Conservation (phyloP, 1,140 invertebrate genomes). For the Diploscapter pachys region DNA sequence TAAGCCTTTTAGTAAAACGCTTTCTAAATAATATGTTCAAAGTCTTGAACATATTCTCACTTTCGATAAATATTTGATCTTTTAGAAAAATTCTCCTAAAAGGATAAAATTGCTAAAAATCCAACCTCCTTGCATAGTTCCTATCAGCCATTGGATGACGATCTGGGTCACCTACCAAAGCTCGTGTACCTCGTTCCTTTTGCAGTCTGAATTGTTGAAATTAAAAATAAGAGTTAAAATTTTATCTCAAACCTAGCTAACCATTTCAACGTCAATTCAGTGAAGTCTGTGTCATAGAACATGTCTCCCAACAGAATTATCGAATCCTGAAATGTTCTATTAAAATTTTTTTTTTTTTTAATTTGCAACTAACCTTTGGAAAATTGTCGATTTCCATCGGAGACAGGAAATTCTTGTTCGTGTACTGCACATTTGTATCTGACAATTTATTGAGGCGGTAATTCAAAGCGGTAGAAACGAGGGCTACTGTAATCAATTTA, state of each 20-base stretch:
- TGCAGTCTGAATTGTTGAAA: slow-evolving; percentile 3
- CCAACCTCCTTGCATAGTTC: slow-evolving; percentile 4
- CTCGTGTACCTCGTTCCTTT: background rate
- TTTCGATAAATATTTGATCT: background rate
- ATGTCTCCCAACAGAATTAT: slow-evolving; percentile 29
- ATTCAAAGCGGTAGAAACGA: slow-evolving; percentile 24
- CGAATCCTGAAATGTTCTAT: background rate
- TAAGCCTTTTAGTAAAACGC: too few species aligned
- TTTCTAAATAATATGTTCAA: too few species aligned
- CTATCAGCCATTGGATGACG: slow-evolving; percentile 25
- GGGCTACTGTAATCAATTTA: slow-evolving; percentile 15
- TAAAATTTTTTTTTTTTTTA: background rate
- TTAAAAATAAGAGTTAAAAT: background rate
- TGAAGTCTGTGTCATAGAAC: slow-evolving; percentile 35
- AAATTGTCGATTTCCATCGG: slow-evolving; percentile 1
- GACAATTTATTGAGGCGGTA: slow-evolving; percentile 16
- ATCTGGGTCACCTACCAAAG: slow-evolving; percentile 35
- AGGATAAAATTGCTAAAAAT: background rate
- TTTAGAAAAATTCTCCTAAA: background rate
- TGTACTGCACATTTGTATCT: slow-evolving; percentile 15
- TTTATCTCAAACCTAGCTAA: slow-evolving; percentile 14
- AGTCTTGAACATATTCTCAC: background rate
- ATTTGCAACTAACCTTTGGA: background rate
- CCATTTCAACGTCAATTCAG: slow-evolving; percentile 23
- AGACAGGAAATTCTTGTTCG: slow-evolving; percentile 10